Evolutionary conservation across 1,140 invertebrate genomes (phyloP), one percentile per base, ranked within the genome.

Genomic region (Whitmania pigra): DNA sequence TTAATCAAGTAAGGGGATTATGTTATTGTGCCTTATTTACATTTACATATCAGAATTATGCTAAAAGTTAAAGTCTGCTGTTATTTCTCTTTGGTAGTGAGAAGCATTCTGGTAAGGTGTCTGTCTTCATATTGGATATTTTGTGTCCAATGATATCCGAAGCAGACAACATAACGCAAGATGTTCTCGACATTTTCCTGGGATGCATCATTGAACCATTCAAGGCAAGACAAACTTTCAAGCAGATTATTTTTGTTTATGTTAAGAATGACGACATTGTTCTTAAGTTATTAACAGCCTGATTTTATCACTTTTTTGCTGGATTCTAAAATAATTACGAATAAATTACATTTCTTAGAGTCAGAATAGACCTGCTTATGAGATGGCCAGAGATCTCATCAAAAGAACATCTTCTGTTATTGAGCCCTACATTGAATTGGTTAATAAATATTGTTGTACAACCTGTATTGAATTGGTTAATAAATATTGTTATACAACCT

Each of bases 151-250:
- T 98, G 7, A 93, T 98, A 73, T 91, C 90, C 13, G 94, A 98
- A 83, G 93, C 93, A 27, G 94, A 98, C 79, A 89, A 91, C 75
- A 90, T 97, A 13, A 93, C 92, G 72, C 92, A 93, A 78, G 92
- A 96, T 81, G 83, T 97, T 27, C 81, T 97, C 57, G 92, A 98
- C 80, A 91, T 94, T 69, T 93, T 98, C 76, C 85, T 98, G 17
- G 88, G 91, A 75, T 96, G 97, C 79, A 89, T 98, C 78, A 91
- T 97, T 71, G 94, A 97, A 78, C 94, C 94, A n/a, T 88, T 89
- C 75, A 97, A 97, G 82, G 81, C 82, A 73, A 68, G n/a, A n/a
- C 15, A 20, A 55, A 70, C n/a, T 13, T 29, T 54, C 36, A 57
- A 18, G 11, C 40, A 29, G 27, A 40, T 25, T 31, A 7, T n/a